These are phyloP conservation scores for Pecten maximus DNA, from an alignment of 2,888 invertebrate species.

Conservation along the genomic window DNA sequence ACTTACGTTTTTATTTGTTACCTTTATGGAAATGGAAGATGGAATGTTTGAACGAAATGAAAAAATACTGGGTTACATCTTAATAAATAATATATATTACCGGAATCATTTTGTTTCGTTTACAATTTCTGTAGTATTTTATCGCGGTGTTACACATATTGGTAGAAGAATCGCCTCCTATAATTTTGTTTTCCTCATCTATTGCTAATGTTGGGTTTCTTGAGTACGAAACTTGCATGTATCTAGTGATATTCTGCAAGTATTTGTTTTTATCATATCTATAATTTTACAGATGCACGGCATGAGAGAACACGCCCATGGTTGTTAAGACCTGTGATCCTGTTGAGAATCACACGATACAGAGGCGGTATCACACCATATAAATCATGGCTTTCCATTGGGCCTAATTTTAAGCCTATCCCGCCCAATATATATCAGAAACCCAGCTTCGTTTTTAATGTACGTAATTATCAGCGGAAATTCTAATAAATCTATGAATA, in stretches of 20 bases:
- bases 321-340: background rate
- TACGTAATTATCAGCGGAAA: conserved; percentile 8
- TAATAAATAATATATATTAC: no score
- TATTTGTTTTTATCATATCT: background rate
- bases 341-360: background rate
- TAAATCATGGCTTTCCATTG: background rate
- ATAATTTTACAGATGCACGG: background rate
- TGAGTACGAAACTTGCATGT: no score
- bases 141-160: no score
- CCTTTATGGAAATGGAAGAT: no score
- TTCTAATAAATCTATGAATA: conserved; percentile 18
- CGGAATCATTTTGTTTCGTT: no score
- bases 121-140: no score
- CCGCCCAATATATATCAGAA: background rate
- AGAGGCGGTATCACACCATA: background rate
- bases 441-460: background rate
- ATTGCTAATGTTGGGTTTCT: no score
- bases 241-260: background rate
- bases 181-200: no score
- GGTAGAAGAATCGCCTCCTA: no score
- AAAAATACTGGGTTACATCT: no score
- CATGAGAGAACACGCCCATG: background rate
- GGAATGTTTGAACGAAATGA: no score
- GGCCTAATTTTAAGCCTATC: background rate
- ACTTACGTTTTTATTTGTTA: no score